Conservation (phyloP, 53 echinoderm and acorn worm species). For the Mesocentrotus franciscanus region DNA sequence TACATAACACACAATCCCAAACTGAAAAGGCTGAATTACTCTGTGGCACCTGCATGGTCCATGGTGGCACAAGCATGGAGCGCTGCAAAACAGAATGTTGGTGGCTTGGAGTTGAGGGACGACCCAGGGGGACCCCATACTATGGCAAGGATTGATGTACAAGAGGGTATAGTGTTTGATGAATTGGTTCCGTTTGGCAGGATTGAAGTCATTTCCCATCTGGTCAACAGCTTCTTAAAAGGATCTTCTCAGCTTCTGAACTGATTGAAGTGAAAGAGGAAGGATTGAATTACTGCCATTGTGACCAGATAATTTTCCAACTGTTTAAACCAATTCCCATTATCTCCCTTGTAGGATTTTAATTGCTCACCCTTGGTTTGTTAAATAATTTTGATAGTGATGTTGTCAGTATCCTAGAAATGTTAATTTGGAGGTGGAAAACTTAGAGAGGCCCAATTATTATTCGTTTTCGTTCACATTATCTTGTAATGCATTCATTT, state of each 20-base stretch:
- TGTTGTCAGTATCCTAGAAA: too few relatives aligned
- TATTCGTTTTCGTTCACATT: too few relatives aligned
- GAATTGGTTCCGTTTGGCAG: slow-evolving; percentile 19
- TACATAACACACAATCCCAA: not conserved
- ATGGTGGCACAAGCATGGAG: not conserved
- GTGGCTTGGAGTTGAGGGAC: not conserved
- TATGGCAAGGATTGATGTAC: not conserved
- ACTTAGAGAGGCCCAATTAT: too few relatives aligned
- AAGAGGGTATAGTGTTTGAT: not conserved
- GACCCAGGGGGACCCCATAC: not conserved
- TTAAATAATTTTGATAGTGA: too few relatives aligned
- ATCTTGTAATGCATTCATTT: too few relatives aligned
- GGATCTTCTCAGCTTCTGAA: slow-evolving; percentile 3
- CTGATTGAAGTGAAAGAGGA: not conserved
- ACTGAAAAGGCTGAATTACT: slow-evolving; percentile 1
- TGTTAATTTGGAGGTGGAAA: too few relatives aligned
- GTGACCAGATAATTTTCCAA: not conserved
- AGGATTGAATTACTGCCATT: slow-evolving; percentile 32
- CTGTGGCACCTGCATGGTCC: too few relatives aligned
- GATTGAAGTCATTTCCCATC: slow-evolving; percentile 3
- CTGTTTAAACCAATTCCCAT: not conserved
- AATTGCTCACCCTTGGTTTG: too few relatives aligned
- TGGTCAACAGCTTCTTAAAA: slow-evolving; percentile 2
- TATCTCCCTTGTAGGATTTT: not conserved
- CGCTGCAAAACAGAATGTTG: not conserved